Conservation (phyloP, 30 jellyfish, hydroid and myxozoan species). For the Rhopilema esculentum region DNA sequence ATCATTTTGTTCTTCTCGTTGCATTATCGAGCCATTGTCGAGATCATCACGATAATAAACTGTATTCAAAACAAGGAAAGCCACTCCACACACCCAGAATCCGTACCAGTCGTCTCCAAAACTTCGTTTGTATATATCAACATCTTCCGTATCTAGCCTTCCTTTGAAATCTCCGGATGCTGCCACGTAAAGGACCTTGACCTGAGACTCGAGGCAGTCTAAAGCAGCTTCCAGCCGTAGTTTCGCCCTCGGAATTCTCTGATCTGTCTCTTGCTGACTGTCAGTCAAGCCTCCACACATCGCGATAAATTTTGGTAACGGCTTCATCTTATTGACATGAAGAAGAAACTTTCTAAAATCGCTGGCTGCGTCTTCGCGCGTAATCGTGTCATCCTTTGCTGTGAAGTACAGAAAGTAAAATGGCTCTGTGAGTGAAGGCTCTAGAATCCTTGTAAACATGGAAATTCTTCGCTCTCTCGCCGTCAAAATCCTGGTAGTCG, state of each 20-base stretch:
- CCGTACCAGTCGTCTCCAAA: conserved; percentile 84
- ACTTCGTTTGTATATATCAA: conserved; percentile 34
- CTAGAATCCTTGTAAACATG: conserved; percentile 57
- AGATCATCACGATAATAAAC: conserved; percentile 18
- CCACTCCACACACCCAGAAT: conserved; percentile 83
- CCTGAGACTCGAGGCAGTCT: conserved; percentile 12
- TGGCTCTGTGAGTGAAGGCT: conserved; percentile 71
- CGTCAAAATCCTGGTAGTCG: conserved; percentile 5
- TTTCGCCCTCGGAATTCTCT: conserved; percentile 1
- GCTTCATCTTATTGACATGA: conserved; percentile 50
- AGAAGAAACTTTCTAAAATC: conserved; percentile 5
- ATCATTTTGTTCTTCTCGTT: conserved; percentile 59
- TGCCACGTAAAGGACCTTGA: conserved; percentile 61
- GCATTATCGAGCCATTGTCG: conserved; percentile 1
- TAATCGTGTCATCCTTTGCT: conserved; percentile 1
- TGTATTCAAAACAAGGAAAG: conserved; percentile 61
- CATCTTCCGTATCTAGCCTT: conserved; percentile 2
- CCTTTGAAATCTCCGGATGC: conserved; percentile 45
- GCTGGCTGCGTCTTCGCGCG: neutral
- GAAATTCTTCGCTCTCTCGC: conserved; percentile 65
- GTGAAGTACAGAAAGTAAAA: conserved; percentile 57
- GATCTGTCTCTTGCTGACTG: neutral
- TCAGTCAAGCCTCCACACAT: conserved; percentile 57
- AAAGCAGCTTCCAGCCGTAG: conserved; percentile 30
- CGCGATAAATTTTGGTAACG: conserved; percentile 64